Evolutionary conservation across 2,113 vertebrate species (phyloP).

Genomic region (Xenus cinereus): DNA sequence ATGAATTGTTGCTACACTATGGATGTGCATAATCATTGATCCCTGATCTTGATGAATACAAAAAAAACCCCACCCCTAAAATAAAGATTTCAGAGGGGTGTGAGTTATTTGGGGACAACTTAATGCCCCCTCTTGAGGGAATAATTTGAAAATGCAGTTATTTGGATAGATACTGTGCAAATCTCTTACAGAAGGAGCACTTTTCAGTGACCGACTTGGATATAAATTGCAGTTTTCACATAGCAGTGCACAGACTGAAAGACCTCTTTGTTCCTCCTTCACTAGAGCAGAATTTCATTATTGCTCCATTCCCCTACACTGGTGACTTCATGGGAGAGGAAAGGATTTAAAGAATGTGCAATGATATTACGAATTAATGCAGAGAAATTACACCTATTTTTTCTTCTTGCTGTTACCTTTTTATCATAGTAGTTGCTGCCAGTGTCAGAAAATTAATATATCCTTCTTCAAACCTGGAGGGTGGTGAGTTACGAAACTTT

Average conservation of each 20-base stretch:
- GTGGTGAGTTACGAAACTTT: not conserved
- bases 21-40: not conserved
- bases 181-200: not conserved
- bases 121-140: not conserved
- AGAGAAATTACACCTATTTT: not conserved
- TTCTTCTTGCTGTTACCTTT: not conserved
- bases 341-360: not conserved
- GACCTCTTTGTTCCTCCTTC: not conserved
- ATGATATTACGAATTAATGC: not conserved
- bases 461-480: not conserved
- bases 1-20: not conserved
- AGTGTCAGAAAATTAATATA: conserved; percentile 1
- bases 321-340: not conserved
- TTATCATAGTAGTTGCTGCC: not conserved
- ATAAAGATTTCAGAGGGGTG: not conserved
- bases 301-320: not conserved
- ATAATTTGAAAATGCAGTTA: not conserved
- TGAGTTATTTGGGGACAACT: not conserved
- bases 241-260: not conserved
- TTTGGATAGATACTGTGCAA: not conserved
- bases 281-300: not conserved
- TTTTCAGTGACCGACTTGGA: not conserved
- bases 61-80: not conserved
- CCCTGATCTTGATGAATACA: not conserved
- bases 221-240: not conserved